Evolutionary conservation across 2,888 invertebrate species (phyloP).

Genomic region (Archips xylosteana): DNA sequence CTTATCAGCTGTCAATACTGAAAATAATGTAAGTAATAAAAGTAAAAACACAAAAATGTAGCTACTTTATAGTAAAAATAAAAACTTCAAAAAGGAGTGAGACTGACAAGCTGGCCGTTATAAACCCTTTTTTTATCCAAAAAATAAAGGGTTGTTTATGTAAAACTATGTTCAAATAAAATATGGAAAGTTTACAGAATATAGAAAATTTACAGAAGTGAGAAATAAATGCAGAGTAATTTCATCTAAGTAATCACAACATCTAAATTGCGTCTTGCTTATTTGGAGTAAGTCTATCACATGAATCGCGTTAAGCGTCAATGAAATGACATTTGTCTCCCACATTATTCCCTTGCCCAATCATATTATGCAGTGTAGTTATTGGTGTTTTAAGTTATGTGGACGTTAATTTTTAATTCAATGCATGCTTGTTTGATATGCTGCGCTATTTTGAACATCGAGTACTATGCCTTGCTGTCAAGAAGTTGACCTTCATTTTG

Average conservation of each 20-base stretch:
- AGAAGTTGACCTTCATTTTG: constrained; percentile 98
- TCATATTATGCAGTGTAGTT: constrained; percentile 38
- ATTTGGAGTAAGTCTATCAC: neutral
- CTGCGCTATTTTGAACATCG: constrained; percentile 80
- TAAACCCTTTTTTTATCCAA: too few species aligned
- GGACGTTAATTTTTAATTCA: constrained; percentile 62
- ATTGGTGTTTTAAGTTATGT: constrained; percentile 57
- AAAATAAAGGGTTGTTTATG: neutral
- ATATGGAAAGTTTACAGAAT: neutral
- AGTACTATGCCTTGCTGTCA: constrained; percentile 89
- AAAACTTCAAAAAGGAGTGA: too few species aligned
- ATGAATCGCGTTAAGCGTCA: neutral
- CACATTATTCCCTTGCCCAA: constrained; percentile 31
- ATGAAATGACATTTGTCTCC: neutral
- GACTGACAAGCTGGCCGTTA: too few species aligned
- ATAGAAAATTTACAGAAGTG: neutral
- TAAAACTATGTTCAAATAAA: neutral
- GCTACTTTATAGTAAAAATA: too few species aligned
- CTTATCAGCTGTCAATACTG: neutral
- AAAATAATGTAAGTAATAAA: neutral
- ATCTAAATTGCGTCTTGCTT: neutral
- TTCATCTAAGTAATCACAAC: neutral
- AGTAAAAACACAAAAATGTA: neutral
- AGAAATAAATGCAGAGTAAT: neutral
- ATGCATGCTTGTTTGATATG: constrained; percentile 83